A percentile compares a stretch with the other conserved stretches of the same genome.
Evolutionary conservation across 2,888 invertebrate species (phyloP).

Genomic region (Camponotus fellah): DNA sequence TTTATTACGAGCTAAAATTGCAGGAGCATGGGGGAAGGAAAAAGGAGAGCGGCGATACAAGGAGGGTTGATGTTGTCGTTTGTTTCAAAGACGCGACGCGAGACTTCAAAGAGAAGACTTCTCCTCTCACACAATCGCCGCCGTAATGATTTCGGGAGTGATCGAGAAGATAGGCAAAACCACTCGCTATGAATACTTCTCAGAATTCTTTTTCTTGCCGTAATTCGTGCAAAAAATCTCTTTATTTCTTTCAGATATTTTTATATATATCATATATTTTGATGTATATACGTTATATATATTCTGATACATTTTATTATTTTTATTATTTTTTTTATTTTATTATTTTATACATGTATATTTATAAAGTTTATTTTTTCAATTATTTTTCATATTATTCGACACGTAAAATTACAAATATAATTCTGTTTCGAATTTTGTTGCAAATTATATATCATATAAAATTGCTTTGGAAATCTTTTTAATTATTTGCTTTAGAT

Average conservation of each 20-base stretch:
- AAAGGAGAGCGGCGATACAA: conserved; percentile 40
- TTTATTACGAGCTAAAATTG: conserved; percentile 58
- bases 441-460: neutral
- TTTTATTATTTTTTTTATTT: too few species aligned
- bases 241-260: neutral
- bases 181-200: conserved; percentile 21
- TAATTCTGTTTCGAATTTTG: neutral
- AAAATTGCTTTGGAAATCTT: neutral
- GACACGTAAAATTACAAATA: too few species aligned
- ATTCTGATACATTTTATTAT: too few species aligned
- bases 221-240: conserved; percentile 24
- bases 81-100: conserved; percentile 66
- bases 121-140: conserved; percentile 42
- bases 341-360: too few species aligned
- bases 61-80: conserved; percentile 62
- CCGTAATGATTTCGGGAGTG: conserved; percentile 56
- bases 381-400: too few species aligned
- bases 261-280: too few species aligned
- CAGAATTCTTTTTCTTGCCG: neutral
- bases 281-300: too few species aligned
- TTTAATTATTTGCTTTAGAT: neutral
- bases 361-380: too few species aligned
- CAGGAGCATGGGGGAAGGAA: conserved; percentile 23
- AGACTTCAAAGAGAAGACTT: conserved; percentile 66
- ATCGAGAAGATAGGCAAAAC: conserved; percentile 37